phyloP scores from a whole-genome alignment of 2,113 vertebrate species.

The Embiotoca jacksoni region DNA sequence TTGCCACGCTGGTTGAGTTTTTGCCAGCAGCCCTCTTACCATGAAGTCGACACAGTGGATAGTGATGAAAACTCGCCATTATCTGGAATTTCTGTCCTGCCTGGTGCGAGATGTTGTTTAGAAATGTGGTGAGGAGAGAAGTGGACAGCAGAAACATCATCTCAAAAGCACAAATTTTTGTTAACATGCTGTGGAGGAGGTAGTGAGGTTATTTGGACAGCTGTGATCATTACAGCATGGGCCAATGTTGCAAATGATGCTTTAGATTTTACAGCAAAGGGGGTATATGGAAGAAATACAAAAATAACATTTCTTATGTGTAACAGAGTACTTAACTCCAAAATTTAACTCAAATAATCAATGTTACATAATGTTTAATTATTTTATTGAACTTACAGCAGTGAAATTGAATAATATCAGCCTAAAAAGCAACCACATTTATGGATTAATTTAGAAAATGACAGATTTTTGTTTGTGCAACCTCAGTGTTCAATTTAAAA shows the following conservation, averaged over 20 bases:
- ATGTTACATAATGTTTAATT: background rate
- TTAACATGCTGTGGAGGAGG: background rate
- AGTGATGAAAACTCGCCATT: conserved; percentile 27
- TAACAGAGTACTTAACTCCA: background rate
- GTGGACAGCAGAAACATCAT: too few species aligned
- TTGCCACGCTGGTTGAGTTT: conserved; percentile 37
- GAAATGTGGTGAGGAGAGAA: background rate
- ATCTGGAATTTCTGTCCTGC: conserved; percentile 1
- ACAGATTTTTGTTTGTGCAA: too few species aligned
- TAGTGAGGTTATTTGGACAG: background rate
- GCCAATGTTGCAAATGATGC: background rate
- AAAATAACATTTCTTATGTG: background rate
- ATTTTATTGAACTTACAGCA: too few species aligned
- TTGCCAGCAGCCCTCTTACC: conserved; percentile 33
- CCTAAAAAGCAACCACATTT: too few species aligned
- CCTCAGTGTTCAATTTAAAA: too few species aligned
- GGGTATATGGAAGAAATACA: background rate
- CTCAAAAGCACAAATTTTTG: background rate
- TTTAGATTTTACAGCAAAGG: background rate
- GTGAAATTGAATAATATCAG: too few species aligned
- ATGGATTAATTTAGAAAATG: too few species aligned
- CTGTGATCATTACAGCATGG: conserved; percentile 4
- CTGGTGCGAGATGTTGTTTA: background rate
- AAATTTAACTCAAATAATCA: background rate
- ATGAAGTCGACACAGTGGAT: conserved; percentile 4